phyloP scores from a whole-genome alignment of 92 coral and sea anemone species.

The Phenganax subtilis region DNA sequence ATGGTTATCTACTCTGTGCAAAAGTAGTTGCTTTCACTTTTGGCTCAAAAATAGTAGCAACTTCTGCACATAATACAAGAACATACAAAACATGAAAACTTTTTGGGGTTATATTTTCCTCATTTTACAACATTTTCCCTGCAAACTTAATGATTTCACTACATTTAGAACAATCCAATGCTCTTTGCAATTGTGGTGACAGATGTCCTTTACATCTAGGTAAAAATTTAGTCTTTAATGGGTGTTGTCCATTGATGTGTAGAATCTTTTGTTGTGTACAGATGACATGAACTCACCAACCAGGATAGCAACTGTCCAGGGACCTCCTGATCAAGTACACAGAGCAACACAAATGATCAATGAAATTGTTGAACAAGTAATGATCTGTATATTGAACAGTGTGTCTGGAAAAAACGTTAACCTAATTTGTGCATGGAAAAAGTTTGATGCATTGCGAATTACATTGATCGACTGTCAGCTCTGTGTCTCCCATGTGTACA shows the following conservation, averaged over 20 bases:
- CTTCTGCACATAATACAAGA: background rate
- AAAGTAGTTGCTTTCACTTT: too few species aligned
- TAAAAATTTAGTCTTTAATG: background rate
- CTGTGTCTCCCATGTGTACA: too few species aligned
- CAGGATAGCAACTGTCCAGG: slow-evolving; percentile 86
- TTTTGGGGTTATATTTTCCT: background rate
- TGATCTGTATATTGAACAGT: background rate
- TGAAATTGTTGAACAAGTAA: slow-evolving; percentile 85
- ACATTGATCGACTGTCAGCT: too few species aligned
- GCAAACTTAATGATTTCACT: background rate
- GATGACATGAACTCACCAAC: slow-evolving; percentile 65
- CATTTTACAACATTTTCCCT: too few species aligned
- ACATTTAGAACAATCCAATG: too few species aligned
- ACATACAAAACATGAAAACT: background rate
- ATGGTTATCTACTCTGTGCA: too few species aligned
- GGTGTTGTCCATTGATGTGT: background rate
- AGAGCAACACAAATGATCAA: slow-evolving; percentile 59
- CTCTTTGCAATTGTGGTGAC: background rate
- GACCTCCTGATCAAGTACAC: slow-evolving; percentile 71
- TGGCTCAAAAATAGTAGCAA: background rate
- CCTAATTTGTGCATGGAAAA: background rate
- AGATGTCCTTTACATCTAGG: background rate
- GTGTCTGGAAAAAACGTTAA: background rate
- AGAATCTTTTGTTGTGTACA: background rate
- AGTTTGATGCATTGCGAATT: too few species aligned